Base-by-base conservation (phyloP, 2,113 vertebrate species). In the Oryzias curvinotus region DNA sequence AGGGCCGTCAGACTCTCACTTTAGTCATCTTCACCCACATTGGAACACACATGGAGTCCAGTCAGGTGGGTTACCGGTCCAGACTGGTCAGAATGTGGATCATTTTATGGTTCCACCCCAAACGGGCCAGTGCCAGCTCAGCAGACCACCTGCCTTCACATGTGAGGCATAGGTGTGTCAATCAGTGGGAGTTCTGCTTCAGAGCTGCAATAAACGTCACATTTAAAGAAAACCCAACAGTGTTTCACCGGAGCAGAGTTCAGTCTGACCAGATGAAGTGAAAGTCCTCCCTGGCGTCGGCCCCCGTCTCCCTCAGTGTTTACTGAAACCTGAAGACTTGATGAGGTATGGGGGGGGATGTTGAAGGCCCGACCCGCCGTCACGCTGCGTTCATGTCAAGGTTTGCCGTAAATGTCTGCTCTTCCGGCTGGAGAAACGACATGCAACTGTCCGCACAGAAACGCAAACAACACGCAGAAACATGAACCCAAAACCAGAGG, bases 271-370 rank as follows among this genome's bases (percentile, higher is more conserved):
- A 3, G 48, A 48, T 49, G 60, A 71, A 67, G 48, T 51, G 28
- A 58, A 62, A 59, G 59, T 48, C 36, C 0, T 58, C 58, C 51
- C 53, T 52, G 43, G 41, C 46, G 46, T 53, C 59, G 51, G 28
- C 14, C 46, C 18, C 44, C 15, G 55, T 23, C 46, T 67, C 43
- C 59, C 41, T 60, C 44, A 3, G 17, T 63, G 71, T 80, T 66
- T 69, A 66, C 84, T 65, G 60, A 73, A 66, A 44, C 58, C 53
- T 45, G 1, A 52, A 63, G 47, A 7, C 71, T 74, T 76, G 76
- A 85, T 80, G 68, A 52, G 73, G 59, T 58, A 49, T 75, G 85
- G 82, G 78, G 77, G 82, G 5, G 2, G 28, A 78, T 62, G 65
- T 80, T 81, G 80, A 83, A 73, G 60, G 47, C 52, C 73, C 36